Evolutionary conservation across 2,888 invertebrate genomes (phyloP), one percentile per base, ranked within the genome.

Genomic region (Mimas tiliae): DNA sequence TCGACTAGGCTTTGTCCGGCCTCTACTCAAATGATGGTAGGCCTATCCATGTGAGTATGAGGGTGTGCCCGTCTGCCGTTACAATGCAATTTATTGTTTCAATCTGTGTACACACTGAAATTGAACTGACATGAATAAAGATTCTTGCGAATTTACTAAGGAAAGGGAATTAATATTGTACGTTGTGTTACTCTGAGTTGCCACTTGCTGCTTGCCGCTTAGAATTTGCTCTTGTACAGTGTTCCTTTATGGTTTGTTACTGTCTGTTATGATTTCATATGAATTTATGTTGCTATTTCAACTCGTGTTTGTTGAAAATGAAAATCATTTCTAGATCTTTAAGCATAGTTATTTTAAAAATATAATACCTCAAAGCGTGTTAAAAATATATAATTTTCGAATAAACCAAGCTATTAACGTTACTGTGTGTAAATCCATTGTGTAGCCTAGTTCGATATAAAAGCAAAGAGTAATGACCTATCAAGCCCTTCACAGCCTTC

Each of bases 1-100:
- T 1, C 4, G 50, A 50, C 8, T n/a, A n/a, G 50, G 8, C 9
- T 50, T 50, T 19, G 9, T 50, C 50, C 50, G 19, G 2, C 2
- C 9, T 50, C 8, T 11, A 19, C 1, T 19, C 0, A 16, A 19
- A 16, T 19, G 8, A 50, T 50, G 50, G 50, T 50, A 19, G 19
- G 8, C 50, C 50, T 50, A 52, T 19, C 12, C 52, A 33, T 14
- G 14, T 52, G 52, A 2, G 33, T 12, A 21, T 16, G 53, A 70
- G 75, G 73, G 77, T 76, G 82, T 82, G 80, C 86, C 84, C 88
- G 88, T 86, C 87, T 90, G 89, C 84, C 82, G 85, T 79, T 83
- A 82, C 86, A 80, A 81, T 86, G 82, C 90, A 92, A 91, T 92
- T 90, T 92, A 91, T 88, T 71, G 75, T 74, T 70, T 65, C 73